Base-by-base conservation (phyloP, 37 sponge, comb jelly and placozoan genomes). In the Beroe ovata region DNA sequence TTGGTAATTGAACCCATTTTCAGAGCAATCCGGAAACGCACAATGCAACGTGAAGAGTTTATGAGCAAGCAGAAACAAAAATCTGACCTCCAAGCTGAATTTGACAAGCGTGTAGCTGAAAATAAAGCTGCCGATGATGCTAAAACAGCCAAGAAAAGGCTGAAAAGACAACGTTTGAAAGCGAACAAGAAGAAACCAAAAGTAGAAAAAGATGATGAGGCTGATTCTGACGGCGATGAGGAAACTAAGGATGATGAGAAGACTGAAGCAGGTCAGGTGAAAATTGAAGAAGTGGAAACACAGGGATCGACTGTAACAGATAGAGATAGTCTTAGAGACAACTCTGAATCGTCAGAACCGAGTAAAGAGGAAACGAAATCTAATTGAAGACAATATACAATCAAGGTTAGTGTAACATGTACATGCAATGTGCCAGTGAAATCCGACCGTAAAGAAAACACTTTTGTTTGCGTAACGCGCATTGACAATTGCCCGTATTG, bases 141-240 rank as follows among this genome's bases (percentile, higher is more conserved):
- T 11, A 92, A 72, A 59, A 97, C 98, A 62, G 94, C 95, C 0
- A 97, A 97, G 72, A 97, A 95, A 64, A 59, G 98, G 25, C 92
- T 93, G 18, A 97, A 95, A 58, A 92, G 98, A 42, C 90, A 93
- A 40, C 61, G 89, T 38, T 60, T 81, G 38, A 92, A 91, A 72
- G 90, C 88, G 19, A 62, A 60, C 25, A 91, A 62, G 39, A 91
- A 58, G 19, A 8, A 22, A 3, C 60, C 40, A 1, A 89, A 59
- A 69, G 66, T 26, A 20, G 89, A 81, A 37, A 38, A 0, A 59
- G 89, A 90, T 28, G 61, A 88, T 4, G 94, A 60, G 47, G 64
- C 29, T 25, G 88, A 61, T 30, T 18, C 21, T 23, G 62, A 60
- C 20, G 60, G 38, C 8, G 84, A 89, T 4, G 33, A 39, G 8